A percentile compares a stretch with the other conserved stretches of the same genome.
phyloP scores from a whole-genome alignment of 2,797 vertebrate genomes.

The Sylvilagus floridanus region DNA sequence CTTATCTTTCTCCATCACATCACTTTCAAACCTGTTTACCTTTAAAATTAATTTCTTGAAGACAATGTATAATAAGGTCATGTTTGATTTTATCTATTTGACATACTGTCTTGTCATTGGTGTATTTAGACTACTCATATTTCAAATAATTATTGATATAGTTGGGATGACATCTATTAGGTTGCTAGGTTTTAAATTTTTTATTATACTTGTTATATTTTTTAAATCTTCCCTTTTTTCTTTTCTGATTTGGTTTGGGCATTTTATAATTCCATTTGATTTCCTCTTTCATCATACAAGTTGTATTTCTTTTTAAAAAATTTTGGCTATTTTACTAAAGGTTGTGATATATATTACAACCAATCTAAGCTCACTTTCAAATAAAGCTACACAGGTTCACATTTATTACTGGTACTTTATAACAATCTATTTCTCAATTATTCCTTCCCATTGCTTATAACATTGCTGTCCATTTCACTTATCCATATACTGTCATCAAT shows the following conservation, averaged over 20 bases:
- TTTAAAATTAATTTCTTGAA: background rate
- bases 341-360: background rate
- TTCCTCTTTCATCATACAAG: background rate
- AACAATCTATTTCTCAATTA: background rate
- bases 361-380: background rate
- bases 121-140: background rate
- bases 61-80: background rate
- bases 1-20: background rate
- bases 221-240: background rate
- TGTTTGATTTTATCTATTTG: background rate
- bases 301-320: background rate
- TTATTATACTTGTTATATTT: background rate
- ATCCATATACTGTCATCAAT: background rate
- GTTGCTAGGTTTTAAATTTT: background rate
- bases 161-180: background rate
- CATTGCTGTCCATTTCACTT: background rate
- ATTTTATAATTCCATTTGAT: background rate
- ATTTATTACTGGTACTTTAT: background rate
- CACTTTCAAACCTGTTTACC: background rate
- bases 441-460: background rate
- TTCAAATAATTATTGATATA: background rate
- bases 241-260: background rate
- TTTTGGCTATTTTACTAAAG: background rate
- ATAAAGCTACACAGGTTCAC: background rate
- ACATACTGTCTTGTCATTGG: background rate